Base-by-base conservation (phyloP, 2,888 invertebrate genomes). In the Lasioglossum morio region DNA sequence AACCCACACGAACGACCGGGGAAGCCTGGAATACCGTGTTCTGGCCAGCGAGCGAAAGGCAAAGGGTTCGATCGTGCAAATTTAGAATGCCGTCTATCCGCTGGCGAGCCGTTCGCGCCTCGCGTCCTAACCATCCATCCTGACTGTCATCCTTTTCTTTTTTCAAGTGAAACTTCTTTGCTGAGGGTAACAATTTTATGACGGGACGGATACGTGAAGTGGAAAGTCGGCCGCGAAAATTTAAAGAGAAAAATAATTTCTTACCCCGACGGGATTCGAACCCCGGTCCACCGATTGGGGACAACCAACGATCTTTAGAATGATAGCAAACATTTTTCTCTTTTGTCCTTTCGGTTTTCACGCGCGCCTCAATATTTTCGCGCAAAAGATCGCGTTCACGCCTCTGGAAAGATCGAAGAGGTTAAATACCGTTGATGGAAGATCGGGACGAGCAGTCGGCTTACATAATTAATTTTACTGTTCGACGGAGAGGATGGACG, bases 391-490 rank as follows among this genome's bases (percentile, higher is more conserved):
- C 57, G n/a, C n/a, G 3, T n/a, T 10, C n/a, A 57, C 57, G 57
- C 4, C 23, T 57, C n/a, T 57, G 4, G n/a, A 4, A 7, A 30
- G 63, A 16, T 63, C 63, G 30, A 63, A 27, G n/a, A 16, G 75
- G 53, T 34, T 48, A 70, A 79, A 23, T 63, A 30, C 23, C 69
- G 82, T 70, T 72, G 70, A 79, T 48, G 69, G 7, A 69, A 40
- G 72, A 70, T 69, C 78, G 57, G 69, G 53, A 34, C 48, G 23
- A 53, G n/a, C 43, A 53, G 53, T 72, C 72, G 23, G 66, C 81
- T 89, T 90, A 85, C 70, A 83, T 83, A 86, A 89, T 88, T 83
- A 73, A 72, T 48, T 53, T 73, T 72, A 53, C 63, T 34, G 19
- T 69, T 74, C 30, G 73, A n/a, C 37, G 40, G 8, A 34, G 70